phyloP scores from a whole-genome alignment of 2,888 invertebrate genomes.

The Barypeithes pellucidus region DNA sequence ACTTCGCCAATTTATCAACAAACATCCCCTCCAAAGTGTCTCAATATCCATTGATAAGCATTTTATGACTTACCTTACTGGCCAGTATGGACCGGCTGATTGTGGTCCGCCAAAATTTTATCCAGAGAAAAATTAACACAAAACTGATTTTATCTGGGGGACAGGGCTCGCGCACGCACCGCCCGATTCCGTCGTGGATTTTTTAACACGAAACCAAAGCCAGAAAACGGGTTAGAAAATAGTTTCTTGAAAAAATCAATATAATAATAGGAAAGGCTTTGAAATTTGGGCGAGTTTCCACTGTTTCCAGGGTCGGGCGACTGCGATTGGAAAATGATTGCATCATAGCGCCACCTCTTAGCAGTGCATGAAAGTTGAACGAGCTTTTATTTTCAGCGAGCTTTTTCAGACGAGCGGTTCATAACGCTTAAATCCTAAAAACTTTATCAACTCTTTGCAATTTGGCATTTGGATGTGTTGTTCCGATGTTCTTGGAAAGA shows the following conservation, averaged over 20 bases:
- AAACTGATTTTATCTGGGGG: slow-evolving; percentile 46
- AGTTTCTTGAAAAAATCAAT: slow-evolving; percentile 61
- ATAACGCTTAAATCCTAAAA: background rate
- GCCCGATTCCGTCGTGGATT: slow-evolving; percentile 43
- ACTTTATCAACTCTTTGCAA: background rate
- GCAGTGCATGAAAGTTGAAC: background rate
- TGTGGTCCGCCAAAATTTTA: slow-evolving; percentile 34
- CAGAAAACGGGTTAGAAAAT: slow-evolving; percentile 52
- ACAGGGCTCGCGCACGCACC: slow-evolving; percentile 51
- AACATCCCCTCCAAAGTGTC: slow-evolving; percentile 35
- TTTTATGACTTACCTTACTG: slow-evolving; percentile 40
- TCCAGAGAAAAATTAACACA: slow-evolving; percentile 44
- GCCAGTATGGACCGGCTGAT: slow-evolving; percentile 49
- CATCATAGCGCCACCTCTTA: slow-evolving; percentile 25
- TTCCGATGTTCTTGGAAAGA: background rate
- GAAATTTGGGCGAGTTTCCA: slow-evolving; percentile 62
- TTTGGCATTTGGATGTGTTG: background rate
- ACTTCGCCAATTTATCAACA: slow-evolving; percentile 36
- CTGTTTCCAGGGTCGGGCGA: slow-evolving; percentile 49
- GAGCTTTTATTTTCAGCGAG: slow-evolving; percentile 13
- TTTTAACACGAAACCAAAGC: slow-evolving; percentile 47
- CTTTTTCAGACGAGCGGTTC: slow-evolving; percentile 1
- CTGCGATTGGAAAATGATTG: slow-evolving; percentile 30
- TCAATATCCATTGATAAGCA: slow-evolving; percentile 29
- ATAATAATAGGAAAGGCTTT: slow-evolving; percentile 60